phyloP scores from a whole-genome alignment of 1,140 invertebrate species.

The Bombus waltoni region DNA sequence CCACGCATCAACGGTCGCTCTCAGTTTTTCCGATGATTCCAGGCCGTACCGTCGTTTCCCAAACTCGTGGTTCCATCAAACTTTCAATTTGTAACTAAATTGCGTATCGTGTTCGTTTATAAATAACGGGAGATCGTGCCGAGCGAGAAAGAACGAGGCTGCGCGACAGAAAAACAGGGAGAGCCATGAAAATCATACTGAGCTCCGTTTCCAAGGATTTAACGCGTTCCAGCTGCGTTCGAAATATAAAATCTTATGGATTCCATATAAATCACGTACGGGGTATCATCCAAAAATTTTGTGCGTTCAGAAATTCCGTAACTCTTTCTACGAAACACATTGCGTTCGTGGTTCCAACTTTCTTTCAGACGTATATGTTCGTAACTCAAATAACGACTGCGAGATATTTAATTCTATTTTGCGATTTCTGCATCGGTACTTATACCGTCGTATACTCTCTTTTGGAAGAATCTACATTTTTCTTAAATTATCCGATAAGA shows the following conservation, averaged over 20 bases:
- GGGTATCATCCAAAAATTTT: slow-evolving; percentile 10
- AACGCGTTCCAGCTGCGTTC: slow-evolving; percentile 19
- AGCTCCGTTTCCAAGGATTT: slow-evolving; percentile 25
- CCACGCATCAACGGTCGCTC: slow-evolving; percentile 3
- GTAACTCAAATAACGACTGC: background rate
- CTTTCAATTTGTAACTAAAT: slow-evolving; percentile 31
- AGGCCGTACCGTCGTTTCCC: background rate
- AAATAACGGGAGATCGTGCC: background rate
- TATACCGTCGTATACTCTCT: too few relatives aligned
- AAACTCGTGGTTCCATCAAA: background rate
- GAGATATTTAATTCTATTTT: too few relatives aligned
- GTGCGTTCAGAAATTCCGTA: background rate
- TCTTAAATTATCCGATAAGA: too few relatives aligned
- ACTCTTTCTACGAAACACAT: background rate
- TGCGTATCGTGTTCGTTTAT: background rate
- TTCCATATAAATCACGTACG: slow-evolving; percentile 47
- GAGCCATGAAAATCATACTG: background rate
- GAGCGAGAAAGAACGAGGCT: background rate
- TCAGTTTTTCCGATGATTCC: slow-evolving; percentile 3
- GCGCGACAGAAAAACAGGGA: background rate
- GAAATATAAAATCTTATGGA: slow-evolving; percentile 49
- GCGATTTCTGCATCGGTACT: too few relatives aligned
- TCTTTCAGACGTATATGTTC: background rate
- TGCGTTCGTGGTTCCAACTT: background rate
- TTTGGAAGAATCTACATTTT: too few relatives aligned